Evolutionary conservation across 2,797 vertebrate species (phyloP), one percentile per base, ranked within the genome.

Genomic region (Sebastes iracundus): DNA sequence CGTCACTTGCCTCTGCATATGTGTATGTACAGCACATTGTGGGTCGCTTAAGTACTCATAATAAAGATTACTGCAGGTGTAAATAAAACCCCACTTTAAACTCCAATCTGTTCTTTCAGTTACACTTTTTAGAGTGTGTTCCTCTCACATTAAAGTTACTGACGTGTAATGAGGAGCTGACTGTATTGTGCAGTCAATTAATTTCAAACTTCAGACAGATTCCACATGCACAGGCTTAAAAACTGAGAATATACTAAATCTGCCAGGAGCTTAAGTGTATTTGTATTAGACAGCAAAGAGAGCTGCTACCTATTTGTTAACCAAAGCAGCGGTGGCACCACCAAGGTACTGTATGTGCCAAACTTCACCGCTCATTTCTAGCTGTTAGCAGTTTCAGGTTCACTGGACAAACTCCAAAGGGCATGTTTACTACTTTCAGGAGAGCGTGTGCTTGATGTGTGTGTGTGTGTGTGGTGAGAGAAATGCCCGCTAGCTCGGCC

Each of bases 391-490:
- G 81, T 75, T 58, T 77, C 72, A 79, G 75, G 30, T 87, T 85
- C 72, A 62, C 20, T 69, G 83, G 83, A 72, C 86, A 90, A 88
- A 90, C 83, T 91, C 85, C 88, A 91, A 88, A 89, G 85, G 80
- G 76, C 64, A 81, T 89, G 81, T 91, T 85, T 85, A 85, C 76
- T 72, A 42, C 70, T 58, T 32, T 77, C 52, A 12, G 23, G 13
- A 25, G 3, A 77, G 55, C 63, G 16, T 14, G 20, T 56, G 27
- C n/a, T 35, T 66, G 64, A 27, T 66, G 59, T 35, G 27, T 42
- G 28, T 33, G 38, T 32, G 38, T 56, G n/a, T 46, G 22, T 18
- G 46, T 20, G 3, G 2, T 4, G 33, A 38, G 38, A 66, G 49
- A 55, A 28, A 13, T 62, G 23, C 56, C 33, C 3, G 14, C 35